These are phyloP conservation scores for Archilochus colubris DNA, from an alignment of 2,113 vertebrate genomes.

Conservation along the genomic window DNA sequence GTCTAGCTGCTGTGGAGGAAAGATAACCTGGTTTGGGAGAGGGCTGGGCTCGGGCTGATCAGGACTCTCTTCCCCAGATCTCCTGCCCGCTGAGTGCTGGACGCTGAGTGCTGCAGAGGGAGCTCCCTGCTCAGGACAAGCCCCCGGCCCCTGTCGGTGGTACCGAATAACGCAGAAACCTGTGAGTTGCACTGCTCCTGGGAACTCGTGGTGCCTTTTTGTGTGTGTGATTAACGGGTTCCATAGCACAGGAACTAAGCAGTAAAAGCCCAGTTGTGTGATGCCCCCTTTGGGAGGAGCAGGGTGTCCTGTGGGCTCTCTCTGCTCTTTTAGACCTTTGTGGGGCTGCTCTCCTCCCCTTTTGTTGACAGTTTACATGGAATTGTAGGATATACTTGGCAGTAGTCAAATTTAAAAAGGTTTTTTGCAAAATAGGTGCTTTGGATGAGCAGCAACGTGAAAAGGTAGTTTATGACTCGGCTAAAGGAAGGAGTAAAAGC, in stretches of 20 bases:
- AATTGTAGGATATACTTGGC: not conserved
- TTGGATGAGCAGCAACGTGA: not conserved
- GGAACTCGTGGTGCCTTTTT: not conserved
- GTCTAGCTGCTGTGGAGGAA: not conserved
- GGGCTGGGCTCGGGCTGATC: not conserved
- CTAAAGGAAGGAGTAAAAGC: not conserved
- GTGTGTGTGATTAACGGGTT: not conserved
- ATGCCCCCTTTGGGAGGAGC: not conserved
- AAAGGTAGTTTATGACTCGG: not conserved
- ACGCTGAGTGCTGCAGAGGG: slow-evolving; percentile 53
- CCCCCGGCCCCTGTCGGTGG: slow-evolving; percentile 63
- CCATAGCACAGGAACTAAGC: not conserved
- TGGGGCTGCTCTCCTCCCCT: not conserved
- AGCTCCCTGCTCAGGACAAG: slow-evolving; percentile 63
- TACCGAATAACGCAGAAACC: slow-evolving; percentile 53
- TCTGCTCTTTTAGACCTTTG: not conserved
- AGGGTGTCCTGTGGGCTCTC: not conserved
- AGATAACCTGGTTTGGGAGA: not conserved
- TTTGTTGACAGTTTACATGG: not conserved
- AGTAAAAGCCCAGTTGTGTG: not conserved
- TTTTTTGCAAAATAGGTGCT: not conserved
- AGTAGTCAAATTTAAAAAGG: not conserved
- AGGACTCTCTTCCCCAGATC: slow-evolving; percentile 66
- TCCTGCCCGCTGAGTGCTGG: slow-evolving; percentile 56
- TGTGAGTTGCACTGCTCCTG: slow-evolving; percentile 59